Evolutionary conservation across 2,797 vertebrate species (phyloP).

Genomic region (Melopsittacus undulatus): DNA sequence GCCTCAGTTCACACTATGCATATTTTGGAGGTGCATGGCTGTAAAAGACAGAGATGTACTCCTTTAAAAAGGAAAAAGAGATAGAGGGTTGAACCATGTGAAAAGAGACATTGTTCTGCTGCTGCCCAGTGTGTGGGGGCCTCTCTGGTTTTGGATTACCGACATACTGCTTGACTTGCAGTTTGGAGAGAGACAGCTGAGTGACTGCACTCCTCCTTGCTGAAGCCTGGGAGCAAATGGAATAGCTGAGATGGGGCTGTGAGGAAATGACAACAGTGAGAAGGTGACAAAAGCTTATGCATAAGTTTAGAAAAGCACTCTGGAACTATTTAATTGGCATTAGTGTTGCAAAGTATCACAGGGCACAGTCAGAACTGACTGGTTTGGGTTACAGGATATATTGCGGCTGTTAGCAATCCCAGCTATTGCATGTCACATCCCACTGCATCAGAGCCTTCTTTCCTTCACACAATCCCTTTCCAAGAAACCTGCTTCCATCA

Average conservation of each 20-base stretch:
- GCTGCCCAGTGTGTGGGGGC: neutral
- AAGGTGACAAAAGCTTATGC: neutral
- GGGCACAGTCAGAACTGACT: neutral
- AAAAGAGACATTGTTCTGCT: neutral
- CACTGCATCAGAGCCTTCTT: neutral
- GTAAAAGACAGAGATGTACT: neutral
- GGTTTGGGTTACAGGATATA: neutral
- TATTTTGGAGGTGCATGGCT: rapidly evolving
- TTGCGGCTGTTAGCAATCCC: neutral
- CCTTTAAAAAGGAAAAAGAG: neutral
- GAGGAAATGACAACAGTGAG: rapidly evolving
- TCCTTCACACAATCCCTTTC: neutral
- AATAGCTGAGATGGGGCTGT: neutral
- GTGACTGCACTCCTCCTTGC: neutral
- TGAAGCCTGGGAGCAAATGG: neutral
- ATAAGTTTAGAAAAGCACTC: neutral
- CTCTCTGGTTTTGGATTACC: neutral
- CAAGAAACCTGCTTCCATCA: neutral
- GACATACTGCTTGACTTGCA: rapidly evolving
- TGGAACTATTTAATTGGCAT: neutral
- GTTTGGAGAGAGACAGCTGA: neutral
- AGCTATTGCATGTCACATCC: neutral
- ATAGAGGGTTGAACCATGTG: neutral
- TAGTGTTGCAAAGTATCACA: neutral
- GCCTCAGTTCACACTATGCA: rapidly evolving